A percentile compares a stretch with the other conserved stretches of the same genome.
Evolutionary conservation across 2,797 vertebrate species (phyloP).

Genomic region (Megaceryle alcyon): DNA sequence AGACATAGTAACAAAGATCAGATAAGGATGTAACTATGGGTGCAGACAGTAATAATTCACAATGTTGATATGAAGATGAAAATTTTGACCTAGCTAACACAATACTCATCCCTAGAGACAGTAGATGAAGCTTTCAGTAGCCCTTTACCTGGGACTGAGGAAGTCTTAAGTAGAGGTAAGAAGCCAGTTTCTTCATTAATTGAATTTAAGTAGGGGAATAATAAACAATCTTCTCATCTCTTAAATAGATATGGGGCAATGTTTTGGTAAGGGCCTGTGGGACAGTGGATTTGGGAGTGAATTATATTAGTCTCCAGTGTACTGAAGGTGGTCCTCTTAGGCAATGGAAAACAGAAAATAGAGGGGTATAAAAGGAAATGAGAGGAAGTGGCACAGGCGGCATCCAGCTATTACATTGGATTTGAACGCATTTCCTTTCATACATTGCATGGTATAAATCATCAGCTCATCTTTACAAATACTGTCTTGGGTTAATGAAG

Average conservation of each 20-base stretch:
- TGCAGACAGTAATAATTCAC: not conserved
- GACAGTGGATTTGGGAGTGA: not conserved
- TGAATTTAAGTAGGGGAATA: not conserved
- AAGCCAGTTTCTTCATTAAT: not conserved
- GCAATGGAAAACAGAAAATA: not conserved
- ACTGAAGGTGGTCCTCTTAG: not conserved
- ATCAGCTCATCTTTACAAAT: not conserved
- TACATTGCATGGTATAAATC: not conserved
- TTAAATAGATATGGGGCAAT: not conserved
- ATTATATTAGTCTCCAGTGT: not conserved
- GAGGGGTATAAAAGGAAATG: not conserved
- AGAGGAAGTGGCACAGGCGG: not conserved
- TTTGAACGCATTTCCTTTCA: not conserved
- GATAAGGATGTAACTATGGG: not conserved
- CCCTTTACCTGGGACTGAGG: too few species aligned
- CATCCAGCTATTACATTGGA: not conserved
- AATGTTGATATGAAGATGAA: not conserved
- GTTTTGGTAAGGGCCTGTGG: not conserved
- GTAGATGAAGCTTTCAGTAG: not conserved
- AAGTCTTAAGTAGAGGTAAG: not conserved
- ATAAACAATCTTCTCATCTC: not conserved
- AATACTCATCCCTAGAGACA: not conserved
- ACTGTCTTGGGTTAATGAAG: not conserved
- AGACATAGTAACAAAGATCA: not conserved
- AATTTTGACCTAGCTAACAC: not conserved